phyloP scores from a whole-genome alignment of 2,888 invertebrate genomes.

The Sceliomorpha sp. region DNA sequence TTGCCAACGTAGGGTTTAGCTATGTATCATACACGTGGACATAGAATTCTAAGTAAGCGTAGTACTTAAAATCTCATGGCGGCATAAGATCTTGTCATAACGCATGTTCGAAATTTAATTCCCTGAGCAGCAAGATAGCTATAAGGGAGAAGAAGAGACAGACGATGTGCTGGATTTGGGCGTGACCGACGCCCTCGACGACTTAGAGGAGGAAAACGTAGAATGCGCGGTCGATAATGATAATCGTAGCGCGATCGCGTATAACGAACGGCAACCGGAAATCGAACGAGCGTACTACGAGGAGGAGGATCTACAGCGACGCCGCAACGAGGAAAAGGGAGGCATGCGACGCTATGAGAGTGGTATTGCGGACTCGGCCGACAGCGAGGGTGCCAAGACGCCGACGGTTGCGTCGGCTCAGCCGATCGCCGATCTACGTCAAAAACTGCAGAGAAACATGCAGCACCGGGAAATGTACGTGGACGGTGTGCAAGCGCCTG shows the following conservation, averaged over 20 bases:
- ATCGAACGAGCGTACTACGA: conserved; percentile 1
- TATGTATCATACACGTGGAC: too few relatives aligned
- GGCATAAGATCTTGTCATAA: conserved; percentile 59
- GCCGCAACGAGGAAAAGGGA: too few relatives aligned
- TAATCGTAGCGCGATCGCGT: conserved; percentile 59
- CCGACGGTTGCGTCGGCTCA: too few relatives aligned
- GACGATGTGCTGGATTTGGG: conserved; percentile 80
- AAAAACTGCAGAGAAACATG: conserved; percentile 72
- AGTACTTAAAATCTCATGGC: too few relatives aligned
- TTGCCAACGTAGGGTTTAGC: too few relatives aligned
- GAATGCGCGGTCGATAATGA: conserved; percentile 71
- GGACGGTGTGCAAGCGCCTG: conserved; percentile 67
- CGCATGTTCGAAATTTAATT: conserved; percentile 75
- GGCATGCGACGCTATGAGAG: too few relatives aligned
- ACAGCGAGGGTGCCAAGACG: too few relatives aligned
- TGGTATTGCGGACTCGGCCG: too few relatives aligned
- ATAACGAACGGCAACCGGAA: conserved; percentile 24
- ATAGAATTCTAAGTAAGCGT: too few relatives aligned
- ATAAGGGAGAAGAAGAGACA: conserved; percentile 80
- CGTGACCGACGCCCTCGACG: conserved; percentile 78
- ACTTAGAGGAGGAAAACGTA: conserved; percentile 78
- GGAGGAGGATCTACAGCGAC: conserved; percentile 55
- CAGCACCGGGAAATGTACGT: conserved; percentile 61
- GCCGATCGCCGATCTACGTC: conserved; percentile 67
- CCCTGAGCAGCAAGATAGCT: conserved; percentile 78